phyloP scores from a whole-genome alignment of 2,888 invertebrate genomes.

The Chloromyia formosa region DNA sequence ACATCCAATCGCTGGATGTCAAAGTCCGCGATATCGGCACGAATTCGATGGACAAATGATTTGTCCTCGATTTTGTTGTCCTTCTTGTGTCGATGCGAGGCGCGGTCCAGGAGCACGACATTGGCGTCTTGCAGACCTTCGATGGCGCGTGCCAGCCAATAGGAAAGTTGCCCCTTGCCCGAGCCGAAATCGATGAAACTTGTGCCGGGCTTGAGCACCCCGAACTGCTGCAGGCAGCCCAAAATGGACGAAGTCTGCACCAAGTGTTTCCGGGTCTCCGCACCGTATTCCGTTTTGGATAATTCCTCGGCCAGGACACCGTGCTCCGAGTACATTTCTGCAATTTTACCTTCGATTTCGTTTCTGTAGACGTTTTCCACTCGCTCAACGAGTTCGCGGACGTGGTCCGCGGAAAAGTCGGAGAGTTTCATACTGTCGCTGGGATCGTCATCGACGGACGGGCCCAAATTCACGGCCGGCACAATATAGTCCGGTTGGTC shows the following conservation, averaged over 20 bases:
- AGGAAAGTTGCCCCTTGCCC: constrained; percentile 87
- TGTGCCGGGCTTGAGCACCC: constrained; percentile 70
- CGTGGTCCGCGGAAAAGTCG: constrained; percentile 59
- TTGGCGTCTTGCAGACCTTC: constrained; percentile 63
- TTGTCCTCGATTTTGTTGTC: constrained; percentile 71
- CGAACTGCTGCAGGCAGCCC: constrained; percentile 71
- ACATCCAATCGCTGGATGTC: constrained; percentile 68
- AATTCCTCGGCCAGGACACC: constrained; percentile 65
- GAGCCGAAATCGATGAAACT: constrained; percentile 90
- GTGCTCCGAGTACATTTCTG: constrained; percentile 63
- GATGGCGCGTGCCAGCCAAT: constrained; percentile 75
- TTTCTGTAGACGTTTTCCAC: constrained; percentile 63
- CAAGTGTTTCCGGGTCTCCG: constrained; percentile 76
- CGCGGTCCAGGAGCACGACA: constrained; percentile 80
- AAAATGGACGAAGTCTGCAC: constrained; percentile 81
- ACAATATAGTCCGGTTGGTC: constrained; percentile 65
- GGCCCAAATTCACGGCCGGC: constrained; percentile 57
- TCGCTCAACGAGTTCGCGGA: constrained; percentile 63
- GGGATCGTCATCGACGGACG: constrained; percentile 47
- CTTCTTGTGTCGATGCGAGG: constrained; percentile 82
- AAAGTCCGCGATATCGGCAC: constrained; percentile 85
- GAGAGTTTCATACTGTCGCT: constrained; percentile 58
- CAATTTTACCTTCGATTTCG: constrained; percentile 60
- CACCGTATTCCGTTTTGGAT: constrained; percentile 68
- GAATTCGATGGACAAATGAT: constrained; percentile 69